A percentile compares a stretch with the other conserved stretches of the same genome.
phyloP scores from a whole-genome alignment of 2,797 vertebrate species.

The Streptopelia turtur region DNA sequence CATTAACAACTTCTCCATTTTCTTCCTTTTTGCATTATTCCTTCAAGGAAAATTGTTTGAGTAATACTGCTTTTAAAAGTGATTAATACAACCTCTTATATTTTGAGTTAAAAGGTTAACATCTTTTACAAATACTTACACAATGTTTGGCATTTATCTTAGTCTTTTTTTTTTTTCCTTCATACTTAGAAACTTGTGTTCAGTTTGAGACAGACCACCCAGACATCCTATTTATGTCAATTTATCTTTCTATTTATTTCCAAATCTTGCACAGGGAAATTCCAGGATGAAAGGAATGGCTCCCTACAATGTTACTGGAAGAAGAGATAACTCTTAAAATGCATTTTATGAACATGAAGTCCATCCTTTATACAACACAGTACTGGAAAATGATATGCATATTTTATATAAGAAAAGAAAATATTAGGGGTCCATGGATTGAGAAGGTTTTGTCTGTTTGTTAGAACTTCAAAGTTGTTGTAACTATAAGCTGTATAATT shows the following conservation, averaged over 20 bases:
- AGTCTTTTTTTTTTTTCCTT: neutral
- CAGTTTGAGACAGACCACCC: neutral
- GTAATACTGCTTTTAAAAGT: neutral
- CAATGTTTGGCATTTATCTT: neutral
- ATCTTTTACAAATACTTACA: neutral
- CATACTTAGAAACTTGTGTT: neutral
- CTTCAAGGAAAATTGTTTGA: neutral
- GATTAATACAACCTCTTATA: neutral
- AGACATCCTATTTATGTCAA: neutral
- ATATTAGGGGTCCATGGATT: neutral
- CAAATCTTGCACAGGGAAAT: neutral
- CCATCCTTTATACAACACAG: neutral
- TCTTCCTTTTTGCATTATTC: neutral
- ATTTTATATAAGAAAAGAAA: neutral
- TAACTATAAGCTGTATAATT: neutral
- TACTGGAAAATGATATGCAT: neutral
- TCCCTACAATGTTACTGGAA: neutral
- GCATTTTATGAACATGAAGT: neutral
- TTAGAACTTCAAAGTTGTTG: neutral
- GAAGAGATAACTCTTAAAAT: neutral
- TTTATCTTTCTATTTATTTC: neutral
- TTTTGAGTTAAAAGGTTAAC: neutral
- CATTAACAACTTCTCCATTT: neutral
- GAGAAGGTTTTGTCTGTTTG: neutral
- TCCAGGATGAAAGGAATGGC: neutral